Evolutionary conservation across 2,888 invertebrate genomes (phyloP).

Genomic region (Lysandra coridon): DNA sequence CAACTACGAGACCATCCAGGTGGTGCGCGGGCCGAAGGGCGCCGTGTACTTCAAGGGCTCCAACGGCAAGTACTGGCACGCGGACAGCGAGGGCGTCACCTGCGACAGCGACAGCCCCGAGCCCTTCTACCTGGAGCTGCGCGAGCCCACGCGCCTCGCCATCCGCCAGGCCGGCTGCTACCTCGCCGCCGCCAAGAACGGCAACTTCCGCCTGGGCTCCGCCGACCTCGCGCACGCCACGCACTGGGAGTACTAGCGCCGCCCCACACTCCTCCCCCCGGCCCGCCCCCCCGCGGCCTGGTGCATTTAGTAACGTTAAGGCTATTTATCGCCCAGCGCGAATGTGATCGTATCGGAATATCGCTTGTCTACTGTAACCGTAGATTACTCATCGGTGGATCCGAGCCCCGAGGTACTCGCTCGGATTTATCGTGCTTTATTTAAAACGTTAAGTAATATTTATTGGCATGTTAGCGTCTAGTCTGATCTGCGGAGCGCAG

Average conservation of each 20-base stretch:
- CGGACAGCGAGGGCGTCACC: slow-evolving; percentile 91
- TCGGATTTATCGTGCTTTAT: slow-evolving; percentile 63
- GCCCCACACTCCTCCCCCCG: slow-evolving; percentile 51
- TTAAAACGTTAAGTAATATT: slow-evolving; percentile 57
- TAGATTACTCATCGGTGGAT: slow-evolving; percentile 68
- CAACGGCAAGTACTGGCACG: slow-evolving; percentile 96
- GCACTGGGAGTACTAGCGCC: slow-evolving; percentile 94
- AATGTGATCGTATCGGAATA: slow-evolving; percentile 67
- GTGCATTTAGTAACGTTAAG: slow-evolving; percentile 63
- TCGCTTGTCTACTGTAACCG: slow-evolving; percentile 67
- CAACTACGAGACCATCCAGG: slow-evolving; percentile 94
- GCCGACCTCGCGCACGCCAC: slow-evolving; percentile 89
- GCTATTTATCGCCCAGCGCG: slow-evolving; percentile 57
- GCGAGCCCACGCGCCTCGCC: slow-evolving; percentile 95
- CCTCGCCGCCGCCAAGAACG: slow-evolving; percentile 94
- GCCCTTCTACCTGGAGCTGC: slow-evolving; percentile 94
- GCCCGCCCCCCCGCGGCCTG: slow-evolving; percentile 44
- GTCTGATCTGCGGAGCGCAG: slow-evolving; percentile 59
- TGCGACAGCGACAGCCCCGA: slow-evolving; percentile 91
- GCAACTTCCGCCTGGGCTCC: slow-evolving; percentile 91
- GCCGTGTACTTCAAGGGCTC: slow-evolving; percentile 94
- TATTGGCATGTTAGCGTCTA: slow-evolving; percentile 72
- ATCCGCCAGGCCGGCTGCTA: slow-evolving; percentile 90
- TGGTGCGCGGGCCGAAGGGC: slow-evolving; percentile 93
- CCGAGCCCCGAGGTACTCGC: slow-evolving; percentile 58